Conservation (phyloP, 2,888 invertebrate species). For the Pterostichus niger region DNA sequence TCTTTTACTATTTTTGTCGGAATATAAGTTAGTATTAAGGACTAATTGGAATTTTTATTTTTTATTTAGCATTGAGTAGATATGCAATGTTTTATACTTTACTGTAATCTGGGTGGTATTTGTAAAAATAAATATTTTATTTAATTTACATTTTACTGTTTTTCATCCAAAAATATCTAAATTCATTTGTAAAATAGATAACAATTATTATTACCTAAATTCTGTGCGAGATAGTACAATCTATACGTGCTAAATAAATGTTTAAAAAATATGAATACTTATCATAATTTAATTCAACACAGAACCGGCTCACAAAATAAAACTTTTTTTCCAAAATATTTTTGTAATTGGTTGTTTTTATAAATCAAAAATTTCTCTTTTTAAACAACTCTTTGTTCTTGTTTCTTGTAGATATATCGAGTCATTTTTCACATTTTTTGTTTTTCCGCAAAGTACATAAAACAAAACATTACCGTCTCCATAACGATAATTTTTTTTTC, state of each 20-base stretch:
- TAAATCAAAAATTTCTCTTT: not conserved
- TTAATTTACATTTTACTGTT: not conserved
- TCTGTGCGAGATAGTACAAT: not conserved
- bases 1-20: constrained; percentile 5
- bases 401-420: not conserved
- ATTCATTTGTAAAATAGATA: not conserved
- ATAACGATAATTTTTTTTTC: constrained; percentile 5
- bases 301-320: not conserved
- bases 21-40: constrained; percentile 12
- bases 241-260: not conserved
- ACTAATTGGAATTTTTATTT: not conserved
- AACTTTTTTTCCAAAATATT: no score
- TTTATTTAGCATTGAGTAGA: not conserved
- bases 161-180: no score
- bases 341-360: not conserved
- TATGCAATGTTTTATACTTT: no score
- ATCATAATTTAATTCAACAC: not conserved
- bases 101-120: no score
- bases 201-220: not conserved
- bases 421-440: not conserved
- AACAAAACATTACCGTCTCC: not conserved
- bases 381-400: not conserved
- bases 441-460: not conserved
- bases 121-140: no score
- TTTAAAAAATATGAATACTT: not conserved